phyloP scores from a whole-genome alignment of 2,113 vertebrate species.

The human (Homo sapiens) region DNA sequence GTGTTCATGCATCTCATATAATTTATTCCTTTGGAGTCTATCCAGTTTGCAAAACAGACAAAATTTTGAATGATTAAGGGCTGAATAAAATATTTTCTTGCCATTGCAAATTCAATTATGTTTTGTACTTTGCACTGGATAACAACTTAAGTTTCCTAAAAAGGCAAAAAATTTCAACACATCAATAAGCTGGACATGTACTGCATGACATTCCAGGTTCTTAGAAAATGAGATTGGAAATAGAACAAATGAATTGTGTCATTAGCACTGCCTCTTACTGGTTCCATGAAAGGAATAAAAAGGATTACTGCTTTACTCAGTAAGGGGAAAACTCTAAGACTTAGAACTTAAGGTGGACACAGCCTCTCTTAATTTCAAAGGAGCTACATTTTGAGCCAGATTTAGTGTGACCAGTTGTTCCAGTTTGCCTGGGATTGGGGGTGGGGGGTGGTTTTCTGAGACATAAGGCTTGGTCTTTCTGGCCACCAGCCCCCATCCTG shows the following conservation, averaged over 20 bases:
- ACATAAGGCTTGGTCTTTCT: neutral
- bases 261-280: neutral
- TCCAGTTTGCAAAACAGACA: constrained; percentile 16
- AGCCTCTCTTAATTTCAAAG: neutral
- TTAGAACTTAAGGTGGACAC: neutral
- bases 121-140: neutral
- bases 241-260: constrained; percentile 5
- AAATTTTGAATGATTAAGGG: neutral
- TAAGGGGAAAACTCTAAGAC: neutral
- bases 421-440: neutral
- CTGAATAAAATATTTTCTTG: constrained; percentile 16
- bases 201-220: neutral
- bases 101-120: neutral
- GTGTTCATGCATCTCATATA: neutral
- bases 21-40: neutral
- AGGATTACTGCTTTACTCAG: neutral
- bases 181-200: neutral
- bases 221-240: neutral
- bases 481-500: neutral
- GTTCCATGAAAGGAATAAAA: neutral
- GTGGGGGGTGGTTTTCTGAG: neutral
- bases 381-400: neutral
- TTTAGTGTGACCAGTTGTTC: neutral
- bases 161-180: neutral
- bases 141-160: constrained; percentile 8